Conservation (phyloP, 2,113 vertebrate genomes). For the Apus apus region DNA sequence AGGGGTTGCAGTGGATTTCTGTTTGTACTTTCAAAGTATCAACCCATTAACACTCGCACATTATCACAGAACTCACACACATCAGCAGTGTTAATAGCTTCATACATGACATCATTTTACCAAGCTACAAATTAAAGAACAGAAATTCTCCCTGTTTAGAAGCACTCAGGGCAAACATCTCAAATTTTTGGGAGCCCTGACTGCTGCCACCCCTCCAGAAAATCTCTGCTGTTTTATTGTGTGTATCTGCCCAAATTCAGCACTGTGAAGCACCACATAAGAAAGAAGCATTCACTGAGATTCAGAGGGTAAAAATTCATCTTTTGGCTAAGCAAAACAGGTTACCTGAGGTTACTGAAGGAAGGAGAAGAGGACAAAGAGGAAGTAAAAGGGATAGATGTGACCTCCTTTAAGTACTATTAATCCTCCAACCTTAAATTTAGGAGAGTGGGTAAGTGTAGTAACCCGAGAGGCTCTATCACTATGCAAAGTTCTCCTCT, state of each 20-base stretch:
- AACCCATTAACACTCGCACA: background rate
- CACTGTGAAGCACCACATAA: background rate
- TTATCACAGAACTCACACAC: background rate
- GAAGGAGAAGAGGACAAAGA: constrained; percentile 30
- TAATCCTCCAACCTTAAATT: constrained; percentile 57
- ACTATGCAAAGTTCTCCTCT: constrained; percentile 2
- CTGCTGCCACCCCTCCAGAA: background rate
- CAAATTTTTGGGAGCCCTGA: background rate
- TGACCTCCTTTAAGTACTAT: constrained; percentile 29
- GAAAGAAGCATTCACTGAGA: accelerated
- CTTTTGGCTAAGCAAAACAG: background rate
- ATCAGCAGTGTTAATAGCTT: background rate
- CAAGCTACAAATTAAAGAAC: background rate
- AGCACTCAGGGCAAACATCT: background rate
- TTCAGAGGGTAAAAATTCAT: background rate
- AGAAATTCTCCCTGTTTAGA: background rate
- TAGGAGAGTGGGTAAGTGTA: constrained; percentile 1
- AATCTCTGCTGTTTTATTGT: background rate
- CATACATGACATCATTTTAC: background rate
- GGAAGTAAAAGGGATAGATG: constrained; percentile 12
- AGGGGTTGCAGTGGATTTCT: background rate
- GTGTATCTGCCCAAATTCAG: background rate
- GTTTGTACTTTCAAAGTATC: background rate
- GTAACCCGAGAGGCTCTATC: background rate
- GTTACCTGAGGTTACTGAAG: background rate